Evolutionary conservation across 1,140 invertebrate genomes (phyloP), one percentile per base, ranked within the genome.

Genomic region (Macrobrachium nipponense): DNA sequence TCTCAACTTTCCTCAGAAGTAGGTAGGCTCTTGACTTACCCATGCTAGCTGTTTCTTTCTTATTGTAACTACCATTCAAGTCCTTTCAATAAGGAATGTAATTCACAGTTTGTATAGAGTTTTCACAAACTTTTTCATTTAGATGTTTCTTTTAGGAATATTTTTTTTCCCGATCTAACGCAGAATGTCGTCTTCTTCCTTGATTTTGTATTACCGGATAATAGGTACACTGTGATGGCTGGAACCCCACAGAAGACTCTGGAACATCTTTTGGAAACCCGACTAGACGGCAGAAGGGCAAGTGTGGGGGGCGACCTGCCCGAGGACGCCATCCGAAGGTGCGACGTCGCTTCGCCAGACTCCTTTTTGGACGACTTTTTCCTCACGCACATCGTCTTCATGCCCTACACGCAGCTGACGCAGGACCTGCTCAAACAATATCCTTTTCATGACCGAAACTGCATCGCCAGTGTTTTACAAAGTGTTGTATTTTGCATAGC

Each of bases 191-290:
- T 20, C 11, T 7, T 66, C 64, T 23, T 23, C 11, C 36, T 23
- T 77, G n/a, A 44, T 51, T n/a, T 51, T 51, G 59, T n/a, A 43
- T 43, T 43, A 8, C 44, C 51, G 12, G 14, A 18, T 18, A 20
- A 20, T 90, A 96, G 96, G 91, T 97, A 97, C 91, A 96, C 95
- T 89, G 96, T 97, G 60, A 96, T 97, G 95, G 95, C 96, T 82
- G 96, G 96, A 60, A 96, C 95, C 66, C 95, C 96, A 36, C 94
- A 95, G 90, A 97, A 97, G 91, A 97, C 97, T 94, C 91, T 97
- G 86, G 96, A 97, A 91, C 95, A 97, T 91, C 92, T 97, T 23
- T 91, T 97, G 80, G 96, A 97, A 91, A 97, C 96, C 27, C 92
- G 95, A 88, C 92, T 96, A 86, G 94, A 95, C 87, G 93, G 93